phyloP scores from a whole-genome alignment of 2,113 vertebrate species.

The Atlantisia rogersi region DNA sequence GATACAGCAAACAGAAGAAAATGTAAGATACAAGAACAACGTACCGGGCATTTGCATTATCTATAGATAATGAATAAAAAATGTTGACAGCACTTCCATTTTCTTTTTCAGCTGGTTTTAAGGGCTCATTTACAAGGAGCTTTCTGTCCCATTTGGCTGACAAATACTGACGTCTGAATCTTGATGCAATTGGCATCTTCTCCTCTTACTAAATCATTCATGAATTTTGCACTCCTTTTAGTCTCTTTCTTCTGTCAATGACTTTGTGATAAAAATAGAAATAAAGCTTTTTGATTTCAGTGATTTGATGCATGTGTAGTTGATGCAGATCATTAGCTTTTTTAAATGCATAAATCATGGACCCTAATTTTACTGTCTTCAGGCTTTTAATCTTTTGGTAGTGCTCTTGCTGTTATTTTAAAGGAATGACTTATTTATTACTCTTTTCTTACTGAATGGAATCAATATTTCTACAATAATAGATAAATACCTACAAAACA shows the following conservation, averaged over 20 bases:
- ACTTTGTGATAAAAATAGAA: slow-evolving; percentile 72
- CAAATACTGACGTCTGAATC: background rate
- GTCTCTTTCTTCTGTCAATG: slow-evolving; percentile 61
- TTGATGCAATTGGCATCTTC: slow-evolving; percentile 15
- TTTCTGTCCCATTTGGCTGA: slow-evolving; percentile 33
- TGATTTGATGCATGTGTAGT: slow-evolving; percentile 29
- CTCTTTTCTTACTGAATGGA: slow-evolving; percentile 24
- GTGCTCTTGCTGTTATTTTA: background rate
- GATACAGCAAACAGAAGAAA: background rate
- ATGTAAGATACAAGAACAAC: background rate
- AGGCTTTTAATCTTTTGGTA: slow-evolving; percentile 38
- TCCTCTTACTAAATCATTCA: slow-evolving; percentile 57
- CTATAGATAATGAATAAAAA: background rate
- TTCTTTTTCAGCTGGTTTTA: slow-evolving; percentile 5
- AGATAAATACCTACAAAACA: background rate
- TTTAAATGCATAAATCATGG: slow-evolving; percentile 43
- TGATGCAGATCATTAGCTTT: slow-evolving; percentile 58
- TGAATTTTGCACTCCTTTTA: slow-evolving; percentile 64
- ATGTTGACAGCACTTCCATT: background rate
- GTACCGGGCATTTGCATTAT: background rate
- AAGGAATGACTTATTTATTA: slow-evolving; percentile 35
- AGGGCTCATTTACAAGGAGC: slow-evolving; percentile 1
- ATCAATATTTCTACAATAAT: slow-evolving; percentile 9
- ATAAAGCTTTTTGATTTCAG: slow-evolving; percentile 62
- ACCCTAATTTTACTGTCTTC: slow-evolving; percentile 21